Conservation (phyloP, 2,888 invertebrate genomes). For the Yponomeuta cagnagella region DNA sequence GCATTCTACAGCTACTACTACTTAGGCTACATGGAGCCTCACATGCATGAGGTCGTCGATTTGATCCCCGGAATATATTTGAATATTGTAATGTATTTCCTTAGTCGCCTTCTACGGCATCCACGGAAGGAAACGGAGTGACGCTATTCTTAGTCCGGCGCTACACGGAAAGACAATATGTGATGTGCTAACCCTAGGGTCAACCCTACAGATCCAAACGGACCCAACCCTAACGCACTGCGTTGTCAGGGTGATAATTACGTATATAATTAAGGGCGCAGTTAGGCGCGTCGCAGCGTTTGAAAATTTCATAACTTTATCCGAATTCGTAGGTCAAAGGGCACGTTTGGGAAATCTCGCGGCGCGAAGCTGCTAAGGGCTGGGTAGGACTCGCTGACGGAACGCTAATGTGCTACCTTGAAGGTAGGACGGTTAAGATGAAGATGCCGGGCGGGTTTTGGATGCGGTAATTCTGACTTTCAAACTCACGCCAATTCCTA, state of each 20-base stretch:
- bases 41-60: too few relatives aligned
- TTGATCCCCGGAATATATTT: too few relatives aligned
- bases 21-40: too few relatives aligned
- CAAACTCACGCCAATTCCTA: too few relatives aligned
- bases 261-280: conserved; percentile 56
- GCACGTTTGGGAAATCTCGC: conserved; percentile 70
- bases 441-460: background rate
- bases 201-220: background rate
- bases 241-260: conserved; percentile 14
- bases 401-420: conserved; percentile 52
- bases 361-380: conserved; percentile 51
- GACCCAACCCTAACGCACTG: background rate
- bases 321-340: conserved; percentile 65
- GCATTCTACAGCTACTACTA: too few relatives aligned
- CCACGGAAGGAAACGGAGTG: too few relatives aligned
- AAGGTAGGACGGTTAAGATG: conserved; percentile 13
- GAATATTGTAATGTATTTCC: too few relatives aligned
- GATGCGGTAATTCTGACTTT: background rate
- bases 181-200: background rate
- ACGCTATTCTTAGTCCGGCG: too few relatives aligned
- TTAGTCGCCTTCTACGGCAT: too few relatives aligned
- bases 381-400: conserved; percentile 45
- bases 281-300: conserved; percentile 59
- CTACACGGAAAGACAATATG: too few relatives aligned
- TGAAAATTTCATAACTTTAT: conserved; percentile 75